Evolutionary conservation across 2,888 invertebrate species (phyloP).

Genomic region (Podotricha telesiphe): DNA sequence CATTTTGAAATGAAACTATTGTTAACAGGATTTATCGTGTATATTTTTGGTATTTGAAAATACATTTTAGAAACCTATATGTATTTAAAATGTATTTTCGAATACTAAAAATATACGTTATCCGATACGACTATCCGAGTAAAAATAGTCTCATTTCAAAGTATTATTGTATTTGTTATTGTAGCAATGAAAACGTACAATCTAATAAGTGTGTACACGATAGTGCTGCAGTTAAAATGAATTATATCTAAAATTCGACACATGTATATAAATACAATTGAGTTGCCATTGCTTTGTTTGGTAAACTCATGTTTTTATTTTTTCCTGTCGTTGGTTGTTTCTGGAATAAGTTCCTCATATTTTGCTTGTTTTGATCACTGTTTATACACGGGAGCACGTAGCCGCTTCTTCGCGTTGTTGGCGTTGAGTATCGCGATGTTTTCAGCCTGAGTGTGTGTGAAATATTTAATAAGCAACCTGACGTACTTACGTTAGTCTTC

Average conservation of each 20-base stretch:
- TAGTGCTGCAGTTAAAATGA: neutral
- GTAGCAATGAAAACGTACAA: neutral
- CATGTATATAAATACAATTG: neutral
- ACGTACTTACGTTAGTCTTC: slow-evolving; percentile 35
- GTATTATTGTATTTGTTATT: neutral
- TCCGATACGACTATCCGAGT: no score
- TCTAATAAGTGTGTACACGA: neutral
- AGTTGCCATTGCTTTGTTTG: slow-evolving; percentile 15
- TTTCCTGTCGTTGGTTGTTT: slow-evolving; percentile 36
- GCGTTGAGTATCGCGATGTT: slow-evolving; percentile 33
- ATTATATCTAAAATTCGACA: slow-evolving; percentile 1
- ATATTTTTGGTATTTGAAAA: no score
- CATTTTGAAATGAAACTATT: no score
- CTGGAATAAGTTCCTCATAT: slow-evolving; percentile 36
- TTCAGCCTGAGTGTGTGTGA: slow-evolving; percentile 34
- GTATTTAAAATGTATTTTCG: no score
- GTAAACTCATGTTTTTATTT: slow-evolving; percentile 21
- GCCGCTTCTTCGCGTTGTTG: slow-evolving; percentile 49
- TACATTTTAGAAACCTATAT: no score
- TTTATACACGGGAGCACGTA: slow-evolving; percentile 57
- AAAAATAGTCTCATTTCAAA: no score
- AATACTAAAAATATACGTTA: no score
- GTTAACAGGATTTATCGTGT: no score
- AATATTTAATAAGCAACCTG: slow-evolving; percentile 39
- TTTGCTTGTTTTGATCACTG: slow-evolving; percentile 53